Conservation (phyloP, 2,888 invertebrate genomes). For the Ceramica pisi region DNA sequence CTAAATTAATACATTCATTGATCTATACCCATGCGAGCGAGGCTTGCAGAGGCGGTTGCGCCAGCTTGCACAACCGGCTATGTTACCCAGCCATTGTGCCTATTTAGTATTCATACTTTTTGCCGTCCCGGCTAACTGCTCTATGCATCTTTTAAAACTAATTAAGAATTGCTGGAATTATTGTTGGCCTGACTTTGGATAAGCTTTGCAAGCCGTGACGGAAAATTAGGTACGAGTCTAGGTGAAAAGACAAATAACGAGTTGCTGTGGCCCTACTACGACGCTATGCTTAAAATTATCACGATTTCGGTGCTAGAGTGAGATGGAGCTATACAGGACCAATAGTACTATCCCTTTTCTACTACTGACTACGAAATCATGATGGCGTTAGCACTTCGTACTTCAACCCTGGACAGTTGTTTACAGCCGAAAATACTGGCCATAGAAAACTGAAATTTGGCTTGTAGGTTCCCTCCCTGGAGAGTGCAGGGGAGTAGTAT, state of each 20-base stretch:
- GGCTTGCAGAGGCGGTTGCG: constrained; percentile 39
- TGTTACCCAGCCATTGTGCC: constrained; percentile 41
- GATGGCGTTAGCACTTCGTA: too few species aligned
- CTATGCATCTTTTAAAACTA: constrained; percentile 33
- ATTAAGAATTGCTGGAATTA: constrained; percentile 1
- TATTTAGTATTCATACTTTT: constrained; percentile 57
- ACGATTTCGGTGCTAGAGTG: too few species aligned
- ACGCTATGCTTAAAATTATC: too few species aligned
- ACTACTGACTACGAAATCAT: too few species aligned
- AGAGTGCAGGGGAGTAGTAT: too few species aligned
- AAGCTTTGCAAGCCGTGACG: neutral
- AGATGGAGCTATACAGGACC: too few species aligned
- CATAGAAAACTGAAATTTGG: too few species aligned
- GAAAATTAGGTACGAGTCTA: neutral
- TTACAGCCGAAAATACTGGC: too few species aligned
- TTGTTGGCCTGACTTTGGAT: neutral
- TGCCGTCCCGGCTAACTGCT: constrained; percentile 16
- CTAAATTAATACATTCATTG: neutral
- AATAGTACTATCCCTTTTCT: too few species aligned
- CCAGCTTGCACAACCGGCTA: constrained; percentile 53
- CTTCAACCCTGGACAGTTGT: too few species aligned
- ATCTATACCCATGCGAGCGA: constrained; percentile 41
- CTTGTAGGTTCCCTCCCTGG: too few species aligned
- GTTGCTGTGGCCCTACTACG: too few species aligned
- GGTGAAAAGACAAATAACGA: neutral